phyloP scores from a whole-genome alignment of 2,888 invertebrate genomes.

The Panzeria rudis region DNA sequence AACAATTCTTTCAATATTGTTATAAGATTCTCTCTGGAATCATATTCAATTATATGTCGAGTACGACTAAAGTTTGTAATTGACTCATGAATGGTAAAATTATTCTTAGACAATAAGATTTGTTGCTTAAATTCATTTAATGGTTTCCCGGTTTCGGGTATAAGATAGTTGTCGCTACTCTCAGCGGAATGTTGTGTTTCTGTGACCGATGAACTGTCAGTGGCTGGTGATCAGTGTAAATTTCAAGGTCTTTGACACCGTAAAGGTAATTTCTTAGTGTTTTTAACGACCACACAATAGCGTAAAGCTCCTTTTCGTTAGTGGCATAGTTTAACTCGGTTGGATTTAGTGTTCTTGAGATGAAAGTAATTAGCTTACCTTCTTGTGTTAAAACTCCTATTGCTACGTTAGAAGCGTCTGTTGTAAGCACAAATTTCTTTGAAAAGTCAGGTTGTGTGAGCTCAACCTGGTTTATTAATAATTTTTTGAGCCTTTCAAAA shows the following conservation, averaged over 20 bases:
- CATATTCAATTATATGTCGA: too few species aligned
- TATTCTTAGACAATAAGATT: too few species aligned
- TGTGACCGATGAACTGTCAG: slow-evolving; percentile 38
- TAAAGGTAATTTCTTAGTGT: slow-evolving; percentile 80
- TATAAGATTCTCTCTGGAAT: too few species aligned
- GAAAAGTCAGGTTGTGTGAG: too few species aligned
- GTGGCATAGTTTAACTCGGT: slow-evolving; percentile 76
- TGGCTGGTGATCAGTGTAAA: slow-evolving; percentile 50
- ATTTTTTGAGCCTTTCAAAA: slow-evolving; percentile 52
- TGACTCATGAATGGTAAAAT: too few species aligned
- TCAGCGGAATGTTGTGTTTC: not conserved
- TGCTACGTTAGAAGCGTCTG: slow-evolving; percentile 77
- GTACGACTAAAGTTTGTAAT: too few species aligned
- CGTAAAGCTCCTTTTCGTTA: slow-evolving; percentile 80
- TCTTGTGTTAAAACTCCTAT: slow-evolving; percentile 77
- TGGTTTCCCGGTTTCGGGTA: slow-evolving; percentile 7
- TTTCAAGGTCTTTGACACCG: slow-evolving; percentile 73
- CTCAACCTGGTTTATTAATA: too few species aligned
- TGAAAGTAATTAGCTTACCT: slow-evolving; percentile 76
- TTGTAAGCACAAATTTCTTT: slow-evolving; percentile 74
- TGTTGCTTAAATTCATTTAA: slow-evolving; percentile 13
- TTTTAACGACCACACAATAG: slow-evolving; percentile 79
- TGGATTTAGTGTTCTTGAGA: slow-evolving; percentile 76
- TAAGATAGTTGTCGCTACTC: too few species aligned
- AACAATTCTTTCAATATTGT: too few species aligned